These are phyloP conservation scores for Saccostrea echinata DNA, from an alignment of 1,140 invertebrate genomes.

Conservation along the genomic window DNA sequence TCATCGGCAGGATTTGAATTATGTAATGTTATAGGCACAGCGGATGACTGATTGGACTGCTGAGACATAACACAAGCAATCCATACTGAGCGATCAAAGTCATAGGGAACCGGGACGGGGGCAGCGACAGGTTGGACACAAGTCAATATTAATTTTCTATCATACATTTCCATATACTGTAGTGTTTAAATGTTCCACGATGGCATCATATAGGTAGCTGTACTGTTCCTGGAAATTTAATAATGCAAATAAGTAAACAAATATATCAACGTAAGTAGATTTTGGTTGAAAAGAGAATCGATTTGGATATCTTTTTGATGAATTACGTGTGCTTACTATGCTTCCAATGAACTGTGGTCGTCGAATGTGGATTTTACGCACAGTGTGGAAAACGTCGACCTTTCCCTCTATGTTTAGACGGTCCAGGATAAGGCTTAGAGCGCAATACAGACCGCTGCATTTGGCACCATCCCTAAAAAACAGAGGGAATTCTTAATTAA, in stretches of 20 bases:
- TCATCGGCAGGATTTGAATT: not conserved
- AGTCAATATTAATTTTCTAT: not conserved
- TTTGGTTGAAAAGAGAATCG: not conserved
- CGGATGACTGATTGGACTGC: not conserved
- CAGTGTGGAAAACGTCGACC: conserved; percentile 70
- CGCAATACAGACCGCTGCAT: conserved; percentile 65
- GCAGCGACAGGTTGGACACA: not conserved
- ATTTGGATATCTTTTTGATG: not conserved
- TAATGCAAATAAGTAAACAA: not conserved
- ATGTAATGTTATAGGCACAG: not conserved
- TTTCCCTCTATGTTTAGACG: conserved; percentile 64
- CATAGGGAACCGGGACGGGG: not conserved
- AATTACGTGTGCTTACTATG: conserved; percentile 55
- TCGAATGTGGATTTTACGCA: conserved; percentile 63
- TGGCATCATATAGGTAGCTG: conserved; percentile 95
- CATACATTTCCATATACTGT: conserved; percentile 84
- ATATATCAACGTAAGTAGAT: not conserved
- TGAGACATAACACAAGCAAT: not conserved
- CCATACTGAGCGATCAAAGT: not conserved
- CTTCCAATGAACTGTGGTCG: conserved; percentile 63
- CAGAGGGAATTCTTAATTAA: not conserved
- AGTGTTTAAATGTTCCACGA: conserved; percentile 94
- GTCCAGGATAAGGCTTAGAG: conserved; percentile 63
- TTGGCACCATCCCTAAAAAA: conserved; percentile 65
- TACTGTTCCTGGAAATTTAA: conserved; percentile 91